phyloP scores from a whole-genome alignment of 1,140 invertebrate species.

The Halictus rubicundus region DNA sequence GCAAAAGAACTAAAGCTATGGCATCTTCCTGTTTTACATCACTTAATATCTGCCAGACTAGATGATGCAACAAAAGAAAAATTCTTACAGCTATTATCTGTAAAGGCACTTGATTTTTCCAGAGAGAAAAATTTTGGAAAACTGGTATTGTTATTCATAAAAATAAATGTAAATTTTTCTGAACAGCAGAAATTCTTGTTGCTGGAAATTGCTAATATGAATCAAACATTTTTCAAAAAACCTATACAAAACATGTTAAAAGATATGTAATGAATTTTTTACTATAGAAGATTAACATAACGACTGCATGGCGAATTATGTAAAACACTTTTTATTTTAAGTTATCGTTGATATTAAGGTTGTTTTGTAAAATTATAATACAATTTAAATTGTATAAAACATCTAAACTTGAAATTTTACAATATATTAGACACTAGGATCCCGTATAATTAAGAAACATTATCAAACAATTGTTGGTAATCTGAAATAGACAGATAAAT shows the following conservation, averaged over 20 bases:
- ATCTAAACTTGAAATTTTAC: too few relatives aligned
- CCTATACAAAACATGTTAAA: slow-evolving; percentile 60
- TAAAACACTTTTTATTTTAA: too few relatives aligned
- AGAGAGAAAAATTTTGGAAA: slow-evolving; percentile 67
- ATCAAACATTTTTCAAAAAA: slow-evolving; percentile 68
- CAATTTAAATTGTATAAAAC: too few relatives aligned
- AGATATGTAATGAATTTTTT: slow-evolving; percentile 10
- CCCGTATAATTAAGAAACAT: too few relatives aligned
- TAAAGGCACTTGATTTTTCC: slow-evolving; percentile 59
- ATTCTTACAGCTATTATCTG: slow-evolving; percentile 56
- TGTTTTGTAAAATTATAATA: too few relatives aligned
- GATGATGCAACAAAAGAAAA: slow-evolving; percentile 52
- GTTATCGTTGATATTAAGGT: too few relatives aligned
- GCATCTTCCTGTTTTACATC: slow-evolving; percentile 65
- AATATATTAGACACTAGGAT: too few relatives aligned
- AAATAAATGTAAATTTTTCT: slow-evolving; percentile 56
- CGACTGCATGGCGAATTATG: too few relatives aligned
- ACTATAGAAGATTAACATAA: not conserved
- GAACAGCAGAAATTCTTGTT: slow-evolving; percentile 59
- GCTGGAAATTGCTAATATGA: slow-evolving; percentile 57
- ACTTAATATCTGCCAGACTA: slow-evolving; percentile 50
- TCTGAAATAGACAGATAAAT: too few relatives aligned
- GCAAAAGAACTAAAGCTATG: slow-evolving; percentile 64
- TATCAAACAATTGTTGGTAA: too few relatives aligned
- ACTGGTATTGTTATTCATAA: slow-evolving; percentile 63